These are phyloP conservation scores for Mythimna albipuncta DNA, from an alignment of 2,888 invertebrate species.

Conservation along the genomic window DNA sequence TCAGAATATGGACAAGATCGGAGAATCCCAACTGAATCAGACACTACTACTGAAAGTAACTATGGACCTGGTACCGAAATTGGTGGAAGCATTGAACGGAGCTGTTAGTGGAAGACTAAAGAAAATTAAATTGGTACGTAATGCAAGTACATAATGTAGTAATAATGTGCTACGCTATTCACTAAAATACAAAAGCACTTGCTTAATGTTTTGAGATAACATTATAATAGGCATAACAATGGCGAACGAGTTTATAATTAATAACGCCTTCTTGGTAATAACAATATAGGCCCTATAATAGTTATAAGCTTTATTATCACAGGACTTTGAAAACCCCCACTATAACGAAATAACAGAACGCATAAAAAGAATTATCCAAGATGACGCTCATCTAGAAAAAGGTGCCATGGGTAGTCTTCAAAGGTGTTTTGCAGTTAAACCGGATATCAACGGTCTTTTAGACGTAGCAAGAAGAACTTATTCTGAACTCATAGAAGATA, in stretches of 20 bases:
- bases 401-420: conserved; percentile 89
- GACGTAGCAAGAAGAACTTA: conserved; percentile 96
- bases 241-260: neutral
- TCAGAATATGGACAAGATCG: conserved; percentile 88
- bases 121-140: conserved; percentile 90
- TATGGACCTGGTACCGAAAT: conserved; percentile 93
- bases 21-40: conserved; percentile 95
- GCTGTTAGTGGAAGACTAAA: conserved; percentile 90
- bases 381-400: conserved; percentile 90
- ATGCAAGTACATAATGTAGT: neutral
- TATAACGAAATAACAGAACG: conserved; percentile 84
- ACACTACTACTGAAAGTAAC: conserved; percentile 94
- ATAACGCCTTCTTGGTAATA: no score
- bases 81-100: conserved; percentile 90
- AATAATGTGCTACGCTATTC: neutral
- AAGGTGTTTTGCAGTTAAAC: conserved; percentile 92
- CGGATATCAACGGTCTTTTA: conserved; percentile 94
- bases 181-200: neutral
- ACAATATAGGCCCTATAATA: no score
- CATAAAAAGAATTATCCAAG: conserved; percentile 88
- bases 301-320: no score
- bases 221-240: neutral
- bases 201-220: neutral
- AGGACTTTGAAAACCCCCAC: conserved; percentile 84
- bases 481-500: conserved; percentile 96